Conservation (phyloP, 2,797 vertebrate genomes). For the Antennarius maculatus region DNA sequence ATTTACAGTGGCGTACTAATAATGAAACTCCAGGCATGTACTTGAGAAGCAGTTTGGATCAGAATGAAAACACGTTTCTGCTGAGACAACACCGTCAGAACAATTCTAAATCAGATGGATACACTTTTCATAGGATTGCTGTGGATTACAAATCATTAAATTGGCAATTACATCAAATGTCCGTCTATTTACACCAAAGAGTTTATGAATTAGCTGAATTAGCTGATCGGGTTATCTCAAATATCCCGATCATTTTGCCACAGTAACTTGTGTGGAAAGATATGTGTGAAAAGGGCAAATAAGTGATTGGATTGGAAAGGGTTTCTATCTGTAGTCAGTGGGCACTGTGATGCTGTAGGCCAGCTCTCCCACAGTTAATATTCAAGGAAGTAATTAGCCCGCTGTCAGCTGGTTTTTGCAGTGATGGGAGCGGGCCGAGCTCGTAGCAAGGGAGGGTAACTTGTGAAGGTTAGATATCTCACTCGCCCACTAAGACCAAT, state of each 20-base stretch:
- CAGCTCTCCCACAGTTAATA: conserved; percentile 56
- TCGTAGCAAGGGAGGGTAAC: conserved; percentile 31
- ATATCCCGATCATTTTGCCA: conserved; percentile 17
- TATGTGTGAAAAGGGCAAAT: conserved; percentile 2
- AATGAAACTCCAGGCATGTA: conserved; percentile 31
- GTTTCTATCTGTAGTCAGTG: conserved; percentile 27
- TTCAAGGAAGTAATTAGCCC: conserved; percentile 62
- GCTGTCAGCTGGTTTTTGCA: conserved; percentile 45
- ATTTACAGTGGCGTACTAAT: conserved; percentile 36
- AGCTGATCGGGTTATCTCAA: conserved; percentile 14
- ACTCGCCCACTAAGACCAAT: conserved; percentile 52
- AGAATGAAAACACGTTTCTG: conserved; percentile 23
- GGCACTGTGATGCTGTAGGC: conserved; percentile 18
- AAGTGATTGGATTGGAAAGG: conserved; percentile 8
- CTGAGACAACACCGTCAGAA: conserved; percentile 40
- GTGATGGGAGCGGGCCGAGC: conserved; percentile 29
- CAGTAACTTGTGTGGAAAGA: neutral
- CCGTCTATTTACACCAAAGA: conserved; percentile 20
- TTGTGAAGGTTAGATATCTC: conserved; percentile 61
- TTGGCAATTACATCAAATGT: conserved; percentile 30
- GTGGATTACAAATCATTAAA: conserved; percentile 34
- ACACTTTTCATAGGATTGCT: conserved; percentile 17
- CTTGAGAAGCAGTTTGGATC: conserved; percentile 21
- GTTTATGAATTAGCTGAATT: conserved; percentile 2
- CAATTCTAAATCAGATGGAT: conserved; percentile 31